Evolutionary conservation across 2,113 vertebrate species (phyloP).

Genomic region (Amphilophus citrinellus): DNA sequence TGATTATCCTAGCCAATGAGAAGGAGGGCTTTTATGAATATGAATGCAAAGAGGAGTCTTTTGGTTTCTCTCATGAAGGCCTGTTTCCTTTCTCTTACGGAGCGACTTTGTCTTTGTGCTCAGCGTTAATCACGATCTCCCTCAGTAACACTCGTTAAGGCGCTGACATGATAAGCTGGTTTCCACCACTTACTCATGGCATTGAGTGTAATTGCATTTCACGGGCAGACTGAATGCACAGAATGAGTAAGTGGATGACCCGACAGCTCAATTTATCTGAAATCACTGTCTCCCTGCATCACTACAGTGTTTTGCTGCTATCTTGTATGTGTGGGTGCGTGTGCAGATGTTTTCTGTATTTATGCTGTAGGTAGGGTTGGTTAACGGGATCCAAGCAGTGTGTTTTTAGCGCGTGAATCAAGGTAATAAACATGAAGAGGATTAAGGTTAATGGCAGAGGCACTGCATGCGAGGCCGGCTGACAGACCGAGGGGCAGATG

Average conservation of each 20-base stretch:
- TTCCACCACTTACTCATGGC: slow-evolving; percentile 71
- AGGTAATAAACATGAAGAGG: slow-evolving; percentile 16
- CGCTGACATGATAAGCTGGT: slow-evolving; percentile 70
- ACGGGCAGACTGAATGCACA: slow-evolving; percentile 41
- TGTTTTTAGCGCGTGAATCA: not conserved
- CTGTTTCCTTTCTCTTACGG: slow-evolving; percentile 16
- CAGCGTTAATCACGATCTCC: slow-evolving; percentile 70
- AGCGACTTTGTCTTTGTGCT: slow-evolving; percentile 50
- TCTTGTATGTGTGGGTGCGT: not conserved
- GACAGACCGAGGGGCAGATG: slow-evolving; percentile 57
- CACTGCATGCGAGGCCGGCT: not conserved
- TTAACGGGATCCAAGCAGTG: not conserved
- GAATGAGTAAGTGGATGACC: slow-evolving; percentile 36
- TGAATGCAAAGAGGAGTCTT: not conserved
- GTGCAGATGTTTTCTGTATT: not conserved
- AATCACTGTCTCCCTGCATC: slow-evolving; percentile 37
- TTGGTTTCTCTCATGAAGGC: not conserved
- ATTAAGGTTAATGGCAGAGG: slow-evolving; percentile 25
- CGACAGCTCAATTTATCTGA: slow-evolving; percentile 57
- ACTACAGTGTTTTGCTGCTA: slow-evolving; percentile 10
- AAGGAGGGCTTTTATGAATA: not conserved
- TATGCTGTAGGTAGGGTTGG: not conserved
- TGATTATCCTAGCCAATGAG: not conserved
- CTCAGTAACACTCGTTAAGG: slow-evolving; percentile 70
- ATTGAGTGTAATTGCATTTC: slow-evolving; percentile 72